Percentiles rank a stretch among this genome's conserved stretches.
Conservation (phyloP, 1,140 invertebrate species). For the Pseudoatta argentina region DNA sequence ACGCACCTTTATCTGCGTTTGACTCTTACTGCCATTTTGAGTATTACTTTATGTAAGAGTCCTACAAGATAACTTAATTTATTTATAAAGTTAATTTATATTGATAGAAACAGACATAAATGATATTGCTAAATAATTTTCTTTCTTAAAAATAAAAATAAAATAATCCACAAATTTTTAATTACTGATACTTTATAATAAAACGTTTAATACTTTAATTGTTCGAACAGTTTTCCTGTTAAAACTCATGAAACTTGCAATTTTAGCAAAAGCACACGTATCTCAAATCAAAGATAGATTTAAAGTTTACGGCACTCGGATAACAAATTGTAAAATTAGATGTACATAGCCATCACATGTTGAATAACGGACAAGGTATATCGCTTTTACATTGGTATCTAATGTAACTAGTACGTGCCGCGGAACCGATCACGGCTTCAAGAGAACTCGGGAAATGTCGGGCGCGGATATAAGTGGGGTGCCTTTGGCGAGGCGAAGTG, state of each 20-base stretch:
- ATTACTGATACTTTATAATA: not conserved
- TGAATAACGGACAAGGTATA: slow-evolving; percentile 50
- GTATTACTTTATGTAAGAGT: too few relatives aligned
- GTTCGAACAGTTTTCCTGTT: not conserved
- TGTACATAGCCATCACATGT: slow-evolving; percentile 10
- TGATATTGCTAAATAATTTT: not conserved
- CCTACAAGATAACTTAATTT: too few relatives aligned
- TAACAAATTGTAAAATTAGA: slow-evolving; percentile 34
- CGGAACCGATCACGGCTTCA: slow-evolving; percentile 61
- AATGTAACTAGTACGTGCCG: slow-evolving; percentile 71
- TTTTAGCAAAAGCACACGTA: not conserved
- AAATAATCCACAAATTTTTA: not conserved
- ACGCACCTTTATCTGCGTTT: too few relatives aligned
- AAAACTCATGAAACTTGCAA: not conserved
- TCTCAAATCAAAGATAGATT: not conserved
- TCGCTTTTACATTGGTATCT: slow-evolving; percentile 71
- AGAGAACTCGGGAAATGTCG: slow-evolving; percentile 64
- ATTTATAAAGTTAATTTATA: too few relatives aligned
- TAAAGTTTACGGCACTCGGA: slow-evolving; percentile 1
- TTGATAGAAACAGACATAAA: too few relatives aligned
- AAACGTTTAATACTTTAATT: not conserved
- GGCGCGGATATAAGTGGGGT: slow-evolving; percentile 74
- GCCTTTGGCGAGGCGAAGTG: slow-evolving; percentile 78
- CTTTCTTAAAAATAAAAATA: not conserved
- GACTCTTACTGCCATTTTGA: too few relatives aligned